Evolutionary conservation across 1,140 invertebrate genomes (phyloP), one percentile per base, ranked within the genome.

Genomic region (Drosophila fuyamai): DNA sequence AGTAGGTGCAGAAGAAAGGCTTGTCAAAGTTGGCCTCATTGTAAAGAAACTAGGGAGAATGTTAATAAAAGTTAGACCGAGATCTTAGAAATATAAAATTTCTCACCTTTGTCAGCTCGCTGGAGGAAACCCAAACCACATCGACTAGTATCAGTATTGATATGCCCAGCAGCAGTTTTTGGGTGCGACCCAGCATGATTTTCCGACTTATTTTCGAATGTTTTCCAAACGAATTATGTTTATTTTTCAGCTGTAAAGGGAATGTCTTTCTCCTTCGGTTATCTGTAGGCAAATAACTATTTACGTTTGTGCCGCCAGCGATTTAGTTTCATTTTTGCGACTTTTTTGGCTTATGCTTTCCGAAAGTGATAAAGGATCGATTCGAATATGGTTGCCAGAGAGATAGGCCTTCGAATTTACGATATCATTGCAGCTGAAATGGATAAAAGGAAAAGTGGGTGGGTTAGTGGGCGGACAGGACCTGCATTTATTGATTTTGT

Each of bases 1-100:
- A 93, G 92, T 97, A 98, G 7, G 97, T 97, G 77, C 95, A 97
- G 92, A 98, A 98, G 93, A 97, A 98, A 58, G 97, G 97, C 82
- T 98, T 98, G 86, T 97, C 94, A 90, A 95, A 98, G 18, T 95
- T 93, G 86, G 95, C 95, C 93, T 97, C 94, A 75, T 95, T 94
- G 85, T 97, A 97, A 51, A 98, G 95, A 93, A 96, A 97, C 97
- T 98, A 93, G 56, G 95, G 94, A 62, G 50, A 56, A 92, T 81
- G 71, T 59, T 54, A 2, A 43, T 9, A 65, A 29, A 76, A 67
- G 9, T 36, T 1, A 57, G 13, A 23, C 3, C 16, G 44, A 14
- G 35, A 23, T 29, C 10, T 16, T 32, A 14, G 0, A 13, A 0
- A 10, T 0, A 35, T 35, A 44, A 4, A 6, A 47, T 14, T 32